Evolutionary conservation across 1,140 invertebrate species (phyloP).

Genomic region (Drosophila sulfurigaster): DNA sequence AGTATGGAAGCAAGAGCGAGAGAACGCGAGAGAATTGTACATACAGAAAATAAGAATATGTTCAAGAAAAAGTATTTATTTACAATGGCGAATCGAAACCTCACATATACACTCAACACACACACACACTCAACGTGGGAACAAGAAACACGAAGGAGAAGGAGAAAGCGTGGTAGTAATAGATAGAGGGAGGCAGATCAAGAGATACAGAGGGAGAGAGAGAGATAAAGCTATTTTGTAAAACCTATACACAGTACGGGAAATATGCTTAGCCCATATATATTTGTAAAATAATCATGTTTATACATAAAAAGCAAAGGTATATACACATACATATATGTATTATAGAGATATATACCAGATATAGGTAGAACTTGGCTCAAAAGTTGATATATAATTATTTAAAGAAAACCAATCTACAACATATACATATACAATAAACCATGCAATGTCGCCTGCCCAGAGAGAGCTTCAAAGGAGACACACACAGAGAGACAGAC

Average conservation of each 20-base stretch:
- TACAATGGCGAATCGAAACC: slow-evolving; percentile 8
- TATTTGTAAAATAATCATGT: slow-evolving; percentile 4
- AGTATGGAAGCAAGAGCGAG: not conserved
- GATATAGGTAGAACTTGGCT: slow-evolving; percentile 19
- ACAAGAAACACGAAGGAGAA: slow-evolving; percentile 1
- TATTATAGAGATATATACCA: slow-evolving; percentile 16
- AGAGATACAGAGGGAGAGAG: not conserved
- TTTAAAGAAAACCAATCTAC: slow-evolving; percentile 11
- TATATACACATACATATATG: not conserved
- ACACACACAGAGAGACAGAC: not conserved
- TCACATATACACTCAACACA: slow-evolving; percentile 1
- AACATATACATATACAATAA: slow-evolving; percentile 13
- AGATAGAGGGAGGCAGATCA: not conserved
- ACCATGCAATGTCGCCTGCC: slow-evolving; percentile 25
- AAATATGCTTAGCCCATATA: slow-evolving; percentile 11
- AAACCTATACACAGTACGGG: slow-evolving; percentile 8
- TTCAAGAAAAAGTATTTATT: slow-evolving; percentile 40
- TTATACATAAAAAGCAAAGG: not conserved
- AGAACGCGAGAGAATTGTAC: slow-evolving; percentile 6
- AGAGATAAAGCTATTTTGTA: slow-evolving; percentile 10
- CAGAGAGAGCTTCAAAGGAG: slow-evolving; percentile 1
- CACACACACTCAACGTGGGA: slow-evolving; percentile 12
- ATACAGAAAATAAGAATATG: slow-evolving; percentile 19
- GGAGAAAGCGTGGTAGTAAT: not conserved
- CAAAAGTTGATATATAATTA: slow-evolving; percentile 36